Conservation (phyloP, 2,888 invertebrate species). For the Malthinus flaveolus region DNA sequence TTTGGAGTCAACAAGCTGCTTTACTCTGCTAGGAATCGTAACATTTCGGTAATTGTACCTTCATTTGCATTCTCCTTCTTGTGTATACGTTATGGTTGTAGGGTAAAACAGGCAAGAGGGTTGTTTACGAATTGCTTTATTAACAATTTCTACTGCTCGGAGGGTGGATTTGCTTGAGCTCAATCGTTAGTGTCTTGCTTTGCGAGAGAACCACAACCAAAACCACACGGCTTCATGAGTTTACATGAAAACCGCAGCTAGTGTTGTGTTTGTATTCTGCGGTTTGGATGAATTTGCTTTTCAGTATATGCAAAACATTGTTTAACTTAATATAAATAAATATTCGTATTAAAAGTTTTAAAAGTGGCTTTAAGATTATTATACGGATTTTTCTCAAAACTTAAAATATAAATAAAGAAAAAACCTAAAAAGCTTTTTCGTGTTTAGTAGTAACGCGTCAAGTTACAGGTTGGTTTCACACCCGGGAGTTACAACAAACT, state of each 20-base stretch:
- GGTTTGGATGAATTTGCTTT: constrained; percentile 40
- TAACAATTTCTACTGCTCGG: constrained; percentile 26
- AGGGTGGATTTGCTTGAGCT: constrained; percentile 22
- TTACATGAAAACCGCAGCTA: constrained; percentile 50
- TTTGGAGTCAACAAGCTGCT: constrained; percentile 48
- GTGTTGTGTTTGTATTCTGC: constrained; percentile 44
- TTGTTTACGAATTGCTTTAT: constrained; percentile 31
- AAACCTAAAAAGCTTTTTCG: constrained; percentile 3
- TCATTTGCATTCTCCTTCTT: constrained; percentile 29
- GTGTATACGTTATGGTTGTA: constrained; percentile 23
- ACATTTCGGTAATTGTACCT: constrained; percentile 27
- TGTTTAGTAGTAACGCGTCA: constrained; percentile 2
- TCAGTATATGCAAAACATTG: constrained; percentile 34
- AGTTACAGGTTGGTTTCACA: constrained; percentile 8
- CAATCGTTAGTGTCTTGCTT: constrained; percentile 37
- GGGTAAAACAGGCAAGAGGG: constrained; percentile 18
- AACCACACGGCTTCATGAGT: constrained; percentile 52
- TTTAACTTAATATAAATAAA: constrained; percentile 18
- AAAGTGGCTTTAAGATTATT: too few species aligned
- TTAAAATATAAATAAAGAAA: neutral
- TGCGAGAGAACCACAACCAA: constrained; percentile 43
- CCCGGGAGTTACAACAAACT: constrained; percentile 12
- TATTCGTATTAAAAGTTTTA: constrained; percentile 9
- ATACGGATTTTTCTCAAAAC: neutral
- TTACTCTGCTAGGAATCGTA: constrained; percentile 31